Evolutionary conservation across 2,797 vertebrate genomes (phyloP), one percentile per base, ranked within the genome.

Genomic region (Leptoclinus maculatus): DNA sequence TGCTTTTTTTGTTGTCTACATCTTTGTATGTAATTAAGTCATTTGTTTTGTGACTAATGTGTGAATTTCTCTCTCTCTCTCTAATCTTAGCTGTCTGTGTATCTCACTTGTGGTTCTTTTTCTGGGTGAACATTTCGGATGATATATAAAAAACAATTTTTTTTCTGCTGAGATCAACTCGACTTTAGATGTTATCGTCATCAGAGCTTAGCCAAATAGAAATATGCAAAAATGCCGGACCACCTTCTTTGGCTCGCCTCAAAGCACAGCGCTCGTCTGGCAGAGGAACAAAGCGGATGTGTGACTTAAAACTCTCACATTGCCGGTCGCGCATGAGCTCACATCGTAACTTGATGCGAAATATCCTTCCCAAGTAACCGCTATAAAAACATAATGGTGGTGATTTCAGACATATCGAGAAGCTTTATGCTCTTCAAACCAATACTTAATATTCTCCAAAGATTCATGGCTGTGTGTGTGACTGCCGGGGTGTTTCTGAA

Each of bases 371-470:
- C 43, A 78, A 66, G 75, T 51, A 70, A 78, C 71, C 63, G 87
- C 79, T 80, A 34, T 80, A 78, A 86, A 90, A 92, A 90, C 76
- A 64, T n/a, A 91, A 88, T 78, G 75, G 78, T 82, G 86, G 86
- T 83, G 80, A 87, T 92, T 93, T 86, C 83, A 54, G 53, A 74
- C 76, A 83, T 83, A 90, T 91, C 60, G 72, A 90, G 76, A 91
- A 86, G 85, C 79, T 90, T 88, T 84, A 87, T 87, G 78, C 74
- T 72, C 78, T 86, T 90, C 65, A 90, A 82, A 91, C 80, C 71
- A 60, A 80, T 75, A 73, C 69, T 86, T 93, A 93, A 93, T 92
- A 76, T 81, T 81, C 87, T 93, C 91, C 92, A 94, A 92, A 93
- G 88, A 84, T 89, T 54, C 71, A 34, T 65, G 89, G 83, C 88